A percentile compares a stretch with the other conserved stretches of the same genome.
phyloP scores from a whole-genome alignment of 2,888 invertebrate species.

The Phania funesta region DNA sequence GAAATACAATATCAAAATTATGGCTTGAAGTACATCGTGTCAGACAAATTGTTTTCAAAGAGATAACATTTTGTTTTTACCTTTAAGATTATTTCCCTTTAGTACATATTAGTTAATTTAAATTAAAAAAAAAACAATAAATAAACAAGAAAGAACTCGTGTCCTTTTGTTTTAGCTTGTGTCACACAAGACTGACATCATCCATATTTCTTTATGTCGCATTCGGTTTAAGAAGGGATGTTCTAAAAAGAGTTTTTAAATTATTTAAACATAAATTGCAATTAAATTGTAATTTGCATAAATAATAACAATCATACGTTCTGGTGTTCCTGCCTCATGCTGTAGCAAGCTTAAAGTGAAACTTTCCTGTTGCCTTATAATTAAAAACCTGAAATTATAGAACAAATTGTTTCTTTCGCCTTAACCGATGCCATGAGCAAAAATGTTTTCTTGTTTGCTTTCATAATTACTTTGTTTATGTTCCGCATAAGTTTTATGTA shows the following conservation, averaged over 20 bases:
- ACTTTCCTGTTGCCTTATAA: no score
- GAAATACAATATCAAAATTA: no score
- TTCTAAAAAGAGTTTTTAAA: background rate
- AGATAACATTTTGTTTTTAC: no score
- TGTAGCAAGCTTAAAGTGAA: no score
- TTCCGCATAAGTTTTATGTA: background rate
- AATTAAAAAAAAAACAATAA: no score
- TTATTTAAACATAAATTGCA: background rate
- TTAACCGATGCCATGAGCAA: background rate
- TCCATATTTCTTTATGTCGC: no score
- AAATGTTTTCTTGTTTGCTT: background rate
- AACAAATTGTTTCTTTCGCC: background rate
- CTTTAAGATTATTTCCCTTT: no score
- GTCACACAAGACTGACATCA: no score
- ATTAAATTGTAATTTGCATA: conserved; percentile 32
- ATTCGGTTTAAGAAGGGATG: background rate
- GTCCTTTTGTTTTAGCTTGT: background rate
- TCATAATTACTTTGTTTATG: conserved; percentile 18
- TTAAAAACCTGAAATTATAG: background rate
- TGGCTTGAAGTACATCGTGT: no score
- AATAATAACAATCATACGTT: conserved; percentile 34
- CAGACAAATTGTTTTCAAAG: no score
- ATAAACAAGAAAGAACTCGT: no score
- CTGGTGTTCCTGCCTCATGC: background rate
- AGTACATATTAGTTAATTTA: no score